Conservation (phyloP, 2,888 invertebrate species). For the Standfussiana lucernea region DNA sequence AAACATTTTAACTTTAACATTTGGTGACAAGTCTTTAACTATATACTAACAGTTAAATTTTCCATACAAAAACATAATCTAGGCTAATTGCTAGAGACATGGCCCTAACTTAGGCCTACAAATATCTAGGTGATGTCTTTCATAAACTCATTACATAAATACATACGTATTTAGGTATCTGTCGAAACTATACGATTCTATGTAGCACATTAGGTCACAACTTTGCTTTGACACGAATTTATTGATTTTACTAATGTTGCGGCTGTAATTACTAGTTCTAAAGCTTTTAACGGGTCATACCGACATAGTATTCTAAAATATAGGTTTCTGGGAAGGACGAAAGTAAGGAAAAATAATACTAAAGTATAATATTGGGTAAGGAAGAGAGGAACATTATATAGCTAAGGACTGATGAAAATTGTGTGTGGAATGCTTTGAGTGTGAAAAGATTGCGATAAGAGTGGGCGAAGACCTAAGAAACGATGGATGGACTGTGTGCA, state of each 20-base stretch:
- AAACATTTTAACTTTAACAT: too few relatives aligned
- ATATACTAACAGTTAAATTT: conserved; percentile 3
- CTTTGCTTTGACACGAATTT: conserved; percentile 42
- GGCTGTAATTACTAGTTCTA: conserved; percentile 13
- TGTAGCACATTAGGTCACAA: conserved; percentile 18
- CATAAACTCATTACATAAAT: neutral
- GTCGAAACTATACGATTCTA: conserved; percentile 9
- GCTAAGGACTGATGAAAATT: neutral
- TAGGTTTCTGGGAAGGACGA: too few relatives aligned
- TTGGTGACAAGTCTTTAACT: neutral
- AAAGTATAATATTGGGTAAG: too few relatives aligned
- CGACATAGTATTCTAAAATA: neutral
- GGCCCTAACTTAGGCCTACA: neutral
- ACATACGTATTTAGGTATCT: conserved; percentile 1
- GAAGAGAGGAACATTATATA: too few relatives aligned
- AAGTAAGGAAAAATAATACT: too few relatives aligned
- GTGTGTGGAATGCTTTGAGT: neutral
- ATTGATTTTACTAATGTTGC: conserved; percentile 48
- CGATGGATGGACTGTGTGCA: too few relatives aligned
- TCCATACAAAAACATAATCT: conserved; percentile 13
- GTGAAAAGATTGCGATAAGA: neutral
- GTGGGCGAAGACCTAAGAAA: too few relatives aligned
- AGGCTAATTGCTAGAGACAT: neutral
- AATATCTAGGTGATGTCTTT: conserved; percentile 23
- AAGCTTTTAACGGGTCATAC: conserved; percentile 7